phyloP scores from a whole-genome alignment of 2,888 invertebrate species.

The Cinara cedri region DNA sequence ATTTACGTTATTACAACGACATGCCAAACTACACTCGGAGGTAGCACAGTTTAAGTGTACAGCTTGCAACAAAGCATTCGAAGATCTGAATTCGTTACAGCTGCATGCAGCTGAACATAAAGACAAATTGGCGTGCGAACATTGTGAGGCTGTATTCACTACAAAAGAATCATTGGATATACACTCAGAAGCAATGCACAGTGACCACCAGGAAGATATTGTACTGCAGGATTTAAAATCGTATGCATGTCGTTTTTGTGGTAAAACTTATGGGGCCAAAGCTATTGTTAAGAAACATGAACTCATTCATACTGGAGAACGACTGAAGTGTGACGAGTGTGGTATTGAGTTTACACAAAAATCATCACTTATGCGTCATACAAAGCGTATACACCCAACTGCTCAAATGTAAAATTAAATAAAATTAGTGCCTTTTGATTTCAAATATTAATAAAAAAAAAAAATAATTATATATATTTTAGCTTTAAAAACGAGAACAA shows the following conservation, averaged over 20 bases:
- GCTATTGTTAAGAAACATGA: conserved; percentile 60
- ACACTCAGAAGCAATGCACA: conserved; percentile 57
- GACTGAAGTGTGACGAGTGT: conserved; percentile 60
- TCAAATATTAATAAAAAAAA: not conserved
- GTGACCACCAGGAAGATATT: conserved; percentile 54
- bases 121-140: conserved; percentile 57
- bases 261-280: conserved; percentile 58
- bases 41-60: conserved; percentile 57
- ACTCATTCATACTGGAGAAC: conserved; percentile 60
- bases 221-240: conserved; percentile 49
- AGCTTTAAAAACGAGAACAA: too few relatives aligned
- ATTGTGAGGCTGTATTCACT: conserved; percentile 58
- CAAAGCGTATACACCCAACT: conserved; percentile 60
- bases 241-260: conserved; percentile 59
- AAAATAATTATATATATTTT: conserved; percentile 6
- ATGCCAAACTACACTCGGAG: conserved; percentile 58
- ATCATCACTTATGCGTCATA: conserved; percentile 60
- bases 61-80: conserved; percentile 58
- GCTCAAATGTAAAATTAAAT: conserved; percentile 12
- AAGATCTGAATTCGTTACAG: conserved; percentile 58
- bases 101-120: conserved; percentile 58
- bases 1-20: conserved; percentile 59
- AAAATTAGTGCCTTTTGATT: conserved; percentile 14
- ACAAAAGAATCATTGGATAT: conserved; percentile 58
- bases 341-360: conserved; percentile 61